phyloP scores from a whole-genome alignment of 2,113 vertebrate genomes.

The Empidonax alnorum region DNA sequence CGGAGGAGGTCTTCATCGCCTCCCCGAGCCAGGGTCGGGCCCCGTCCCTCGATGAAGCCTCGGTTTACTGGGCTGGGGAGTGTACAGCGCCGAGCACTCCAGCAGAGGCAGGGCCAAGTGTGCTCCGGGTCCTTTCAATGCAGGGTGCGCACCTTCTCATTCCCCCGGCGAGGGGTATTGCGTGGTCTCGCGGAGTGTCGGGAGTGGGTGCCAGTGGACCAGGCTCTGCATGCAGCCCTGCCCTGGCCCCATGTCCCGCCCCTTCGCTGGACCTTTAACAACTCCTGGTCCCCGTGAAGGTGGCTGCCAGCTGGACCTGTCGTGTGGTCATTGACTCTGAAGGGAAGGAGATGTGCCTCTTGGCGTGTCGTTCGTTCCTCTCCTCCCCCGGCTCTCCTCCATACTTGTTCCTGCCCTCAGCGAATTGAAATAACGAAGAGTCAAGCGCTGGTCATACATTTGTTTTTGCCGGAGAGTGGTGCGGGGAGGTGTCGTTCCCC shows the following conservation, averaged over 20 bases:
- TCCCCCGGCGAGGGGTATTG: not conserved
- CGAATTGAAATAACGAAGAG: not conserved
- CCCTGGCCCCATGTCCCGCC: rapidly evolving
- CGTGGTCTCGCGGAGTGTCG: not conserved
- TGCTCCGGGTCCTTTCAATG: rapidly evolving
- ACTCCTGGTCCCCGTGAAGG: not conserved
- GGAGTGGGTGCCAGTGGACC: not conserved
- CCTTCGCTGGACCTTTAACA: not conserved
- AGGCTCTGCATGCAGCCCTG: not conserved
- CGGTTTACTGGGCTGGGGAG: rapidly evolving
- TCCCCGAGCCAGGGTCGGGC: not conserved
- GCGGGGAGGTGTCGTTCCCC: not conserved
- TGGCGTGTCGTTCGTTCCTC: not conserved
- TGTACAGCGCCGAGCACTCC: not conserved
- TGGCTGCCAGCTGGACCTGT: not conserved
- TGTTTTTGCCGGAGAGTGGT: not conserved
- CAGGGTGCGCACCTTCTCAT: rapidly evolving
- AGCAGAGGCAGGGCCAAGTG: not conserved
- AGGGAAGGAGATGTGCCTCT: not conserved
- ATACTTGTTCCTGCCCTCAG: not conserved
- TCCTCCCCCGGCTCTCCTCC: rapidly evolving
- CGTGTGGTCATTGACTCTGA: not conserved
- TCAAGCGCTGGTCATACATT: not conserved
- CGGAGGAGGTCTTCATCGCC: no score
- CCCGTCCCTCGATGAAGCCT: not conserved